phyloP scores from a whole-genome alignment of 2,797 vertebrate species.

The Rhadinocentrus ornatus region DNA sequence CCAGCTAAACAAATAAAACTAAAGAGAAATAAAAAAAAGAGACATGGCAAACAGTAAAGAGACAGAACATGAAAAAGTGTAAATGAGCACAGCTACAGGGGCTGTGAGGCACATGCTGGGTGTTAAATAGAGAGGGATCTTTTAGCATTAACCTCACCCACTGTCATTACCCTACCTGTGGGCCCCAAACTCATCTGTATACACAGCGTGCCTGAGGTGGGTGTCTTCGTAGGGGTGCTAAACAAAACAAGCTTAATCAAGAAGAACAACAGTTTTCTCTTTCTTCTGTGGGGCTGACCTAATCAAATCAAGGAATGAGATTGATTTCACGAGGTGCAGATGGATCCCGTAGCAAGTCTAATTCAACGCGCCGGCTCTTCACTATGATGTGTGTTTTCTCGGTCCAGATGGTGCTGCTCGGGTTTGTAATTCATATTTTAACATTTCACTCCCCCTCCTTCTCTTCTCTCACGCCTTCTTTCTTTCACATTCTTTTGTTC shows the following conservation, averaged over 20 bases:
- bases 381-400: slow-evolving; percentile 79
- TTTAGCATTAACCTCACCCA: slow-evolving; percentile 72
- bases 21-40: too few relatives aligned
- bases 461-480: slow-evolving; percentile 5
- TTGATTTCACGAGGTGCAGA: slow-evolving; percentile 82
- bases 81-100: slow-evolving; percentile 55
- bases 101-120: slow-evolving; percentile 59
- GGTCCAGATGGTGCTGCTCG: slow-evolving; percentile 81
- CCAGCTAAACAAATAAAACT: slow-evolving; percentile 11
- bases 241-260: slow-evolving; percentile 78
- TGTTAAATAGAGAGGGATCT: slow-evolving; percentile 65
- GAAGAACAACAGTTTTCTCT: slow-evolving; percentile 77
- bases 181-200: slow-evolving; percentile 63
- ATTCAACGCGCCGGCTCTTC: slow-evolving; percentile 72
- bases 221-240: slow-evolving; percentile 42
- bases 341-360: slow-evolving; percentile 81
- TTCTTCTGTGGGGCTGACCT: slow-evolving; percentile 75
- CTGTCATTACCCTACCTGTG: slow-evolving; percentile 75
- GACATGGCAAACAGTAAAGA: slow-evolving; percentile 46
- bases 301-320: slow-evolving; percentile 82
- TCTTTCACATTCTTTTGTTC: slow-evolving; percentile 31
- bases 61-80: slow-evolving; percentile 45
- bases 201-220: slow-evolving; percentile 59
- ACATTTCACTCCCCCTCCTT: slow-evolving; percentile 41
- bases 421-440: slow-evolving; percentile 83